Evolutionary conservation across 1,140 invertebrate species (phyloP).

Genomic region (Procambarus virginalis): DNA sequence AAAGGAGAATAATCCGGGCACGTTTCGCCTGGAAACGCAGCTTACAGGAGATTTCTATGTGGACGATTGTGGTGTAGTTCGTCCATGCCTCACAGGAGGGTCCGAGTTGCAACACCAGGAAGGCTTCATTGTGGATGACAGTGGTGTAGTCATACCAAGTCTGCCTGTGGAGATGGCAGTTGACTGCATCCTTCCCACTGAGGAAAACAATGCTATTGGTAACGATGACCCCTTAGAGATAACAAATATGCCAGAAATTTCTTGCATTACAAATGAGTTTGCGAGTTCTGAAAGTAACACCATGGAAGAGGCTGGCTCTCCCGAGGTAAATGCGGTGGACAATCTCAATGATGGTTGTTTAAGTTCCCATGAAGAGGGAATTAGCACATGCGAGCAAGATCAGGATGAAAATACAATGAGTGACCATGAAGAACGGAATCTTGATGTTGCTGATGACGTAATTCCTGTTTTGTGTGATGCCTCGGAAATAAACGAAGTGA

Average conservation of each 20-base stretch:
- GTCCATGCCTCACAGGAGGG: not conserved
- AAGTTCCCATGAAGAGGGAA: not conserved
- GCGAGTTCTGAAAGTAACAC: not conserved
- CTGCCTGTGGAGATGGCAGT: not conserved
- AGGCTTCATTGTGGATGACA: constrained; percentile 32
- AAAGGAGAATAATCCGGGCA: not conserved
- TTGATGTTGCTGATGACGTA: not conserved
- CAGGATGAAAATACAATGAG: not conserved
- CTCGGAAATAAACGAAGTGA: not conserved
- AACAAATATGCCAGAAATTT: not conserved
- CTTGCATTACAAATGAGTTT: not conserved
- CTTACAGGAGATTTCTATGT: constrained; percentile 25
- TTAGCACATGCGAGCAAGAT: not conserved
- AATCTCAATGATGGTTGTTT: not conserved
- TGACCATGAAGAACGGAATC: not conserved
- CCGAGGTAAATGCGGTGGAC: not conserved
- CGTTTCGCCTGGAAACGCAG: not conserved
- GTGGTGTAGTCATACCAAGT: not conserved
- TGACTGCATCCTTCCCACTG: not conserved
- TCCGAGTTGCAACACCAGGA: not conserved
- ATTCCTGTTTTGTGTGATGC: not conserved
- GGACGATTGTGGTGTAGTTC: not conserved
- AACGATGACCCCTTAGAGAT: not conserved
- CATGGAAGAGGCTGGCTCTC: not conserved
- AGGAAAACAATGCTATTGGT: not conserved